These are phyloP conservation scores for Bubo bubo DNA, from an alignment of 2,113 vertebrate genomes.

Conservation along the genomic window DNA sequence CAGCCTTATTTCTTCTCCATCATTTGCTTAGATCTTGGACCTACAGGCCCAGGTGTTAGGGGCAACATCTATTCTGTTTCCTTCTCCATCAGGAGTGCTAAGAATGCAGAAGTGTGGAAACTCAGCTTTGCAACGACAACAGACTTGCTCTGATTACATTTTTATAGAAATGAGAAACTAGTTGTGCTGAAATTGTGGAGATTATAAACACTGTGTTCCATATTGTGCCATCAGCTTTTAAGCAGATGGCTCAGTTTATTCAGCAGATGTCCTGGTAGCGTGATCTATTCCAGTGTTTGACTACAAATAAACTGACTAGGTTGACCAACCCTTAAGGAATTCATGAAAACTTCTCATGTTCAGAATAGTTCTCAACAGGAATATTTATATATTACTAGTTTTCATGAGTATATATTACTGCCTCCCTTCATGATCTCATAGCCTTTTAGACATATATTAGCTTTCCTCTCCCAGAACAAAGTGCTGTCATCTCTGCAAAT, in stretches of 20 bases:
- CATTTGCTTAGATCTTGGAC: not conserved
- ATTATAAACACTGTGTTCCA: not conserved
- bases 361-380: not conserved
- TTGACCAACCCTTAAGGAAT: not conserved
- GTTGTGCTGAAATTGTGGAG: not conserved
- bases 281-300: not conserved
- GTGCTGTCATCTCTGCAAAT: not conserved
- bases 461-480: not conserved
- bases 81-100: not conserved
- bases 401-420: not conserved
- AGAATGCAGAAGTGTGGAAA: not conserved
- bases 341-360: not conserved
- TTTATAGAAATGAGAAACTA: not conserved
- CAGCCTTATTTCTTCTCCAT: not conserved
- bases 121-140: not conserved
- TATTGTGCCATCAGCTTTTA: not conserved
- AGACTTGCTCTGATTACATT: not conserved
- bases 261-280: not conserved
- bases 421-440: not conserved
- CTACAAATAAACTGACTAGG: not conserved
- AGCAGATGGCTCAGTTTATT: conserved; percentile 31
- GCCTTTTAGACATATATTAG: not conserved
- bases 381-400: not conserved
- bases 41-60: not conserved
- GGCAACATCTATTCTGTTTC: not conserved